Base-by-base conservation (phyloP, 2,113 vertebrate genomes). In the Rhagologus leucostigma region DNA sequence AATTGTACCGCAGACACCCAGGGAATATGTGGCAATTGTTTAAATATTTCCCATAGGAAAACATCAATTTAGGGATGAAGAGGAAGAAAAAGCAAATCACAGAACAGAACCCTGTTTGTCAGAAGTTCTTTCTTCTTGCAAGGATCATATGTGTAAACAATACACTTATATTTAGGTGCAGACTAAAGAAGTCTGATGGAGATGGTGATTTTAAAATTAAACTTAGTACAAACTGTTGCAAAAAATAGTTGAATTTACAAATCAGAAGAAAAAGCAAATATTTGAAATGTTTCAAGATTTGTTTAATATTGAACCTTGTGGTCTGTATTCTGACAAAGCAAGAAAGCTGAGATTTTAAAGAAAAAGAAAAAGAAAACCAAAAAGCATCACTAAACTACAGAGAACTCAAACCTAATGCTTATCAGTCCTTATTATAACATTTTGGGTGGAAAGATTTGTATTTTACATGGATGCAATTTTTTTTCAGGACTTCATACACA, bases 191-290 rank as follows among this genome's bases (percentile, higher is more conserved):
- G 3, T 53, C 55, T 84, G 22, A 47, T 26, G 63, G 35, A 70
- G 27, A 35, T 2, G 10, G 10, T 46, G 13, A 68, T 59, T 80
- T 83, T 13, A 44, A 86, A 57, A 59, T 29, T 29, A 19, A 63
- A 7, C 16, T 62, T 13, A 18, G 6, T 11, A 18, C 1, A 1
- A 32, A 18, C 32, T 35, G 10, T 67, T 35, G 21, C 0, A 0
- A 41, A 57, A 49, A 68, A 32, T 1, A 35, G 4, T 33, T 82
- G n/a, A 41, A 10, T 52, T 78, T 23, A 52, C 2, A 56, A 37
- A 68, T 29, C 16, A 65, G 26, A 82, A 75, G 22, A 13, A 81
- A 68, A 92, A 49, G 16, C 12, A 23, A 29, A 16, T 52, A 60
- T 29, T 64, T 7, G 39, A 90, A 78, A 41, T 29, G 13, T 10